Conservation (phyloP, 30 jellyfish, hydroid and myxozoan species). For the Morbakka virulenta region DNA sequence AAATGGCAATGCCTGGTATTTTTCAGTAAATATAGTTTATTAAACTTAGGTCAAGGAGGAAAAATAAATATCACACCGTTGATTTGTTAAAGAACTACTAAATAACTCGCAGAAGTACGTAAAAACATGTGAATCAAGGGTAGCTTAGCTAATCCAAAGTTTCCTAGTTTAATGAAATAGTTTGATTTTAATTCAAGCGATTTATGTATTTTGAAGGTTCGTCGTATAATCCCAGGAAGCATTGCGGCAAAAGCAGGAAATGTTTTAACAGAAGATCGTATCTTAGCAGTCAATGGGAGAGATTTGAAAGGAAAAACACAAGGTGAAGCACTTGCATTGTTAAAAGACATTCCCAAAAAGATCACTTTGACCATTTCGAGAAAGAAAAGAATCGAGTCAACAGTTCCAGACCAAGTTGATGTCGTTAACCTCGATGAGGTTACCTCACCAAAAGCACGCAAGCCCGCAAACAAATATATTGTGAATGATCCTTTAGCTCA, state of each 20-base stretch:
- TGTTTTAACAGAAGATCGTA: slow-evolving; percentile 50
- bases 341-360: slow-evolving; percentile 65
- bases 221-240: slow-evolving; percentile 87
- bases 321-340: slow-evolving; percentile 78
- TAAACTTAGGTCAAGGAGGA: too few relatives aligned
- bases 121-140: too few relatives aligned
- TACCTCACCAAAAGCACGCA: background rate
- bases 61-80: too few relatives aligned
- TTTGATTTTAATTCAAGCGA: too few relatives aligned
- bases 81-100: too few relatives aligned
- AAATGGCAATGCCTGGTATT: too few relatives aligned
- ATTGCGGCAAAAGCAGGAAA: slow-evolving; percentile 88
- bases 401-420: background rate
- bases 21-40: too few relatives aligned
- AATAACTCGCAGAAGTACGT: too few relatives aligned
- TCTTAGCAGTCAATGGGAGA: slow-evolving; percentile 67
- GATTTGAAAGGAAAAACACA: slow-evolving; percentile 67
- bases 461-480: background rate
- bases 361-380: slow-evolving; percentile 53
- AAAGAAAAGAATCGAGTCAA: slow-evolving; percentile 13
- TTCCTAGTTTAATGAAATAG: too few relatives aligned
- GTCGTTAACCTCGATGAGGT: background rate
- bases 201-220: slow-evolving; percentile 71
- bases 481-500: background rate
- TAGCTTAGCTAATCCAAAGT: too few relatives aligned